Percentiles rank a stretch among this genome's conserved stretches.
Evolutionary conservation across 2,888 invertebrate species (phyloP).

Genomic region (Electrophaes corylata): DNA sequence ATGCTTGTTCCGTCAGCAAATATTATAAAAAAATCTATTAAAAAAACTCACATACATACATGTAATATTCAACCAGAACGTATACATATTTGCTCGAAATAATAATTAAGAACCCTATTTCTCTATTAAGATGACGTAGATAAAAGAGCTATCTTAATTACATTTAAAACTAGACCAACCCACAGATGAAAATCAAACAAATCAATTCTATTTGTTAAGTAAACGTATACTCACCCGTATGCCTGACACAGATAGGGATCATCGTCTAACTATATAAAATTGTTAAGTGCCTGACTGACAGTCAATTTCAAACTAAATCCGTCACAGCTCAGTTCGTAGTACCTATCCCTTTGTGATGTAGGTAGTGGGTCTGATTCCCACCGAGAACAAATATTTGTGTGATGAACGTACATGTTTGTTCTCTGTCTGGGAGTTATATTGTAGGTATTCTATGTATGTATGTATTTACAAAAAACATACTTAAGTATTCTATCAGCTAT

Average conservation of each 20-base stretch:
- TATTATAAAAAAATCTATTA: too few species aligned
- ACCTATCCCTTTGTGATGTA: too few species aligned
- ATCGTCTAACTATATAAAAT: conserved; percentile 29
- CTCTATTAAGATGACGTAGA: conserved; percentile 4
- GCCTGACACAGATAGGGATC: conserved; percentile 62
- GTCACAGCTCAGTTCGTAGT: too few species aligned
- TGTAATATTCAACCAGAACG: not conserved
- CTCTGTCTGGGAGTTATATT: too few species aligned
- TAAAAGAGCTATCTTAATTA: conserved; percentile 12
- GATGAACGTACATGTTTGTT: too few species aligned
- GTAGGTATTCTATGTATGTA: too few species aligned
- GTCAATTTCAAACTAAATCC: not conserved
- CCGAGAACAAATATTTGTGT: too few species aligned
- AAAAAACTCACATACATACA: too few species aligned
- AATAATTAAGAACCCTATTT: not conserved
- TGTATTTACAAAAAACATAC: too few species aligned
- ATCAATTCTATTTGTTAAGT: conserved; percentile 80
- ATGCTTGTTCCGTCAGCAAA: too few species aligned
- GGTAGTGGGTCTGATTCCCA: too few species aligned
- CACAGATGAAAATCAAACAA: conserved; percentile 74
- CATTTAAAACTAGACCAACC: conserved; percentile 45
- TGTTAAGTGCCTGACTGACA: not conserved
- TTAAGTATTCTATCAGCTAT: too few species aligned
- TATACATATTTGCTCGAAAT: not conserved
- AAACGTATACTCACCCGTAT: conserved; percentile 75